Conservation (phyloP, 1,140 invertebrate genomes). For the Bombus terrestris region DNA sequence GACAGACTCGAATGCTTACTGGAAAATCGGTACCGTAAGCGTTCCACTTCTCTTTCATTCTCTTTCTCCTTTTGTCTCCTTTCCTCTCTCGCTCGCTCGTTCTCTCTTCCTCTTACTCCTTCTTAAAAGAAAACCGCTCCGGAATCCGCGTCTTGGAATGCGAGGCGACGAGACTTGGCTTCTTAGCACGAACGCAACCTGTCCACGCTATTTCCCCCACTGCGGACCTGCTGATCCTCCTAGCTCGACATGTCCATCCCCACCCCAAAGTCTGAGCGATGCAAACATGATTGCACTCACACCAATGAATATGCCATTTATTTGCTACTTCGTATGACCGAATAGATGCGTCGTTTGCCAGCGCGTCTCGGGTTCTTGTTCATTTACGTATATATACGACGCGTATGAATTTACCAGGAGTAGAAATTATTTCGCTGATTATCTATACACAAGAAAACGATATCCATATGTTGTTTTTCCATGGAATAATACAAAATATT, state of each 20-base stretch:
- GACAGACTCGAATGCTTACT: slow-evolving; percentile 50
- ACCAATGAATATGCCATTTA: slow-evolving; percentile 36
- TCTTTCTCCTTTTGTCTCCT: slow-evolving; percentile 28
- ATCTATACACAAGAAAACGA: background rate
- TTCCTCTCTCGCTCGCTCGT: slow-evolving; percentile 10
- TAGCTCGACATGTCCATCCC: slow-evolving; percentile 47
- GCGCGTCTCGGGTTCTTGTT: slow-evolving; percentile 8
- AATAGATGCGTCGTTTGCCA: slow-evolving; percentile 32
- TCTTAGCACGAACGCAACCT: slow-evolving; percentile 59
- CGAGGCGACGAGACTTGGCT: slow-evolving; percentile 61
- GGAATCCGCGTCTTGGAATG: slow-evolving; percentile 73
- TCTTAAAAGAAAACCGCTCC: slow-evolving; percentile 76
- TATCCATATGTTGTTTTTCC: too few relatives aligned
- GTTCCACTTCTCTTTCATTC: slow-evolving; percentile 73
- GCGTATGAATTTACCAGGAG: background rate
- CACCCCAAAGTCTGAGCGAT: slow-evolving; percentile 8
- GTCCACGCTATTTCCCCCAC: slow-evolving; percentile 60
- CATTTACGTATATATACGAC: slow-evolving; percentile 19
- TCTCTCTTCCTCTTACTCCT: slow-evolving; percentile 24
- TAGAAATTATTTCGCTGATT: background rate
- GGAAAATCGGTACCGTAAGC: slow-evolving; percentile 80
- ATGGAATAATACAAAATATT: background rate
- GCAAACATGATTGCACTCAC: slow-evolving; percentile 45
- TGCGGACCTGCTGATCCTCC: slow-evolving; percentile 41
- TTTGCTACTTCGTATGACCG: slow-evolving; percentile 32